These are phyloP conservation scores for Neomorphus geoffroyi DNA, from an alignment of 2,797 vertebrate genomes.

Conservation along the genomic window DNA sequence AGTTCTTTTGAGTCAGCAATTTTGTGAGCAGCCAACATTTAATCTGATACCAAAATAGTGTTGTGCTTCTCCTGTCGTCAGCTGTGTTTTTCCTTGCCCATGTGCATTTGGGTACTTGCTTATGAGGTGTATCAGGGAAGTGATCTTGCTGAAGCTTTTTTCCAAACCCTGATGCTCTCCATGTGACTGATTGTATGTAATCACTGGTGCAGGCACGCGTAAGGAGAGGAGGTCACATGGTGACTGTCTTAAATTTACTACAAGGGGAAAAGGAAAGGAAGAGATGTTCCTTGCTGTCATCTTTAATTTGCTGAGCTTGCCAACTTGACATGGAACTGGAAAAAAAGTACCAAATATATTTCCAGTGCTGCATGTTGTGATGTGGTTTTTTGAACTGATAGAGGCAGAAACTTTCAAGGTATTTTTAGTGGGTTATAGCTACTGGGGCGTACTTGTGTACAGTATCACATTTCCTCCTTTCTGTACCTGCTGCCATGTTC, in stretches of 20 bases:
- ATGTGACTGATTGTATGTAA: accelerated
- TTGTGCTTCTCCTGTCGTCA: neutral
- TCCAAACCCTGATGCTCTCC: neutral
- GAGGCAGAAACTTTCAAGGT: neutral
- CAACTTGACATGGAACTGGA: neutral
- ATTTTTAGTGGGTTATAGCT: neutral
- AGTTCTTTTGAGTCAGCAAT: neutral
- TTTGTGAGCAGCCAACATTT: neutral
- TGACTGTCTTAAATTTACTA: neutral
- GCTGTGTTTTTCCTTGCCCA: neutral
- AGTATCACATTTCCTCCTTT: neutral
- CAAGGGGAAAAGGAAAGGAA: neutral
- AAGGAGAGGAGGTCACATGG: neutral
- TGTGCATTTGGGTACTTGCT: neutral
- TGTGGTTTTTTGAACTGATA: neutral
- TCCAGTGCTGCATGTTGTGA: neutral
- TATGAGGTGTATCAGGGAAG: accelerated
- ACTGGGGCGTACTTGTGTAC: accelerated
- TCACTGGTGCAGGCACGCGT: neutral
- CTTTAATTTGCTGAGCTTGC: neutral
- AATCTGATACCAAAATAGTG: neutral
- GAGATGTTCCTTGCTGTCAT: no score
- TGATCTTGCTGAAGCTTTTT: neutral
- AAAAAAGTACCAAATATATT: neutral
- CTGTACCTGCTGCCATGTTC: neutral